Conservation (phyloP, 2,113 vertebrate genomes). For the Protobothrops mucrosquamatus region DNA sequence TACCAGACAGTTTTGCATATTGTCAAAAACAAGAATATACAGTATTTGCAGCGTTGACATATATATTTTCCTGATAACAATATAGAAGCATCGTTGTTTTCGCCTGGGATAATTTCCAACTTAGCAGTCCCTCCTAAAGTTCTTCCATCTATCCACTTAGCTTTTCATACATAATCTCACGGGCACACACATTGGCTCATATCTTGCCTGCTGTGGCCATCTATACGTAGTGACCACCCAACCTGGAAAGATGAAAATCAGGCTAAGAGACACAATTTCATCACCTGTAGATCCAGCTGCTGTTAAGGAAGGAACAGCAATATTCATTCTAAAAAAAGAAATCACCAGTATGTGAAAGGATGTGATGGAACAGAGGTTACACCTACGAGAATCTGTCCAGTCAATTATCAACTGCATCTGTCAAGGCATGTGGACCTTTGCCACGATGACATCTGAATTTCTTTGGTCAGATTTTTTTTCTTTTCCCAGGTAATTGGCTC, state of each 20-base stretch:
- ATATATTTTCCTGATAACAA: no score
- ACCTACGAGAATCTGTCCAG: background rate
- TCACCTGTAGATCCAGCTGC: background rate
- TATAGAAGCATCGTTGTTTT: background rate
- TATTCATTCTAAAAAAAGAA: background rate
- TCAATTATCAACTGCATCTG: background rate
- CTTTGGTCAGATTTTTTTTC: background rate
- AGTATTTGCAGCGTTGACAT: no score
- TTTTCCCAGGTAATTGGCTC: slow-evolving; percentile 5
- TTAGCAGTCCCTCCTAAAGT: background rate
- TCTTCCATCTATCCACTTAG: background rate
- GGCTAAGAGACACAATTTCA: background rate
- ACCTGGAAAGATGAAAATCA: background rate
- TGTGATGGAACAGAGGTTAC: background rate
- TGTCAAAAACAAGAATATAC: no score
- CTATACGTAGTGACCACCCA: background rate
- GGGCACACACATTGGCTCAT: background rate
- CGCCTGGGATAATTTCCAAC: background rate
- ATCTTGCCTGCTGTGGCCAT: background rate
- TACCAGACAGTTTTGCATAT: no score
- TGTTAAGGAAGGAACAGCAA: background rate
- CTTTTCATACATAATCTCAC: background rate
- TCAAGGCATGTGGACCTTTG: background rate
- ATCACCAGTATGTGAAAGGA: background rate
- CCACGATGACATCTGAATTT: background rate